phyloP scores from a whole-genome alignment of 2,888 invertebrate species.

The Spodoptera picta region DNA sequence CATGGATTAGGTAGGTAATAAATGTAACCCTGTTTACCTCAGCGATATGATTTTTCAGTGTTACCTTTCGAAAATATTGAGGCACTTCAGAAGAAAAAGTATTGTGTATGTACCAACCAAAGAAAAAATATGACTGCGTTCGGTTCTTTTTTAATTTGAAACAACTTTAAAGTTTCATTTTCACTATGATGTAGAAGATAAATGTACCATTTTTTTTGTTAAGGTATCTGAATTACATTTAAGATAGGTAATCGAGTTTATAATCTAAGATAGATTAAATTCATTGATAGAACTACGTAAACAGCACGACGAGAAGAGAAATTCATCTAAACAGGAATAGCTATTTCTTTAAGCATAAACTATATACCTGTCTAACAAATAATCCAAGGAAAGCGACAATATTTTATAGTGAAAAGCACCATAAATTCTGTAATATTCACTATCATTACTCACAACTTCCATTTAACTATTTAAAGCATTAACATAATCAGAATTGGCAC shows the following conservation, averaged over 20 bases:
- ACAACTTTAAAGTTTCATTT: background rate
- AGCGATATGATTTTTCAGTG: conserved; percentile 70
- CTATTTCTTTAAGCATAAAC: conserved; percentile 49
- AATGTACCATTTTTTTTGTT: conserved; percentile 25
- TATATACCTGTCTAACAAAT: conserved; percentile 45
- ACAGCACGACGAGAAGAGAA: conserved; percentile 61
- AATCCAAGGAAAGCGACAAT: conserved; percentile 48
- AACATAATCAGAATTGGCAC: conserved; percentile 84
- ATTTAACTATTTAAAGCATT: conserved; percentile 84
- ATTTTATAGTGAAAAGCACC: conserved; percentile 78
- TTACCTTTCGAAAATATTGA: conserved; percentile 61
- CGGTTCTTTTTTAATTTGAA: conserved; percentile 9
- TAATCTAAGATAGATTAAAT: conserved; percentile 55
- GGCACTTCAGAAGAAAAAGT: conserved; percentile 56
- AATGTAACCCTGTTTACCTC: conserved; percentile 77
- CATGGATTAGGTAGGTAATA: conserved; percentile 39
- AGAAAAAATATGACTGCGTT: background rate
- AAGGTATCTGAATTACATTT: conserved; percentile 33
- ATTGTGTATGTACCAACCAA: conserved; percentile 4
- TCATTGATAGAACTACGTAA: conserved; percentile 60
- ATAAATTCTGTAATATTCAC: conserved; percentile 77
- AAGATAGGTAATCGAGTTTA: conserved; percentile 41
- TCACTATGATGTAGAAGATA: conserved; percentile 2
- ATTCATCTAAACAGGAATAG: conserved; percentile 59
- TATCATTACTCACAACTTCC: conserved; percentile 82